phyloP scores from a whole-genome alignment of 2,113 vertebrate genomes.

The Sylvilagus bachmani region DNA sequence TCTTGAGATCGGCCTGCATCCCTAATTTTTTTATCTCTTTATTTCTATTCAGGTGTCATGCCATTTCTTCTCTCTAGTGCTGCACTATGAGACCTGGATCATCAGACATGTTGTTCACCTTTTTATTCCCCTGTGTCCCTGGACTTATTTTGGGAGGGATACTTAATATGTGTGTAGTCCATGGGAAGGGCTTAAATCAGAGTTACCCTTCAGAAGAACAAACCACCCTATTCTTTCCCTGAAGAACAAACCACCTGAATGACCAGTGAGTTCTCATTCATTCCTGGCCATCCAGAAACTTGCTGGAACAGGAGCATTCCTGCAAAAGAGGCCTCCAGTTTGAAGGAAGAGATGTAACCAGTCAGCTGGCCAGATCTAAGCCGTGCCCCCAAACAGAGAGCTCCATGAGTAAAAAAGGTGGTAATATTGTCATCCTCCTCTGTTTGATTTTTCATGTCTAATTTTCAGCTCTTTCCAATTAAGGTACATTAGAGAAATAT shows the following conservation, averaged over 20 bases:
- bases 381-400: background rate
- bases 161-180: background rate
- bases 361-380: background rate
- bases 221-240: background rate
- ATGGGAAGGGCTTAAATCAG: rapidly evolving
- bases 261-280: background rate
- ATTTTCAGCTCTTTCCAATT: conserved; percentile 7
- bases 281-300: background rate
- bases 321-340: background rate
- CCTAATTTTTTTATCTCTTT: background rate
- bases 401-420: background rate
- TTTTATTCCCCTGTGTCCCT: background rate
- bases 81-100: too few relatives aligned
- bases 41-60: background rate
- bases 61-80: background rate
- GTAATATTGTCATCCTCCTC: background rate
- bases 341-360: background rate
- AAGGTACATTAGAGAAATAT: background rate
- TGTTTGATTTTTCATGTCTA: background rate
- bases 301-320: background rate
- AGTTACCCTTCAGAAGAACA: background rate
- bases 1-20: conserved; percentile 84
- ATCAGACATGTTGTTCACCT: background rate
- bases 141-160: background rate
- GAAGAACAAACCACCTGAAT: background rate